A percentile compares a stretch with the other conserved stretches of the same genome.
These are phyloP conservation scores for Hylaeus volcanicus DNA, from an alignment of 1,140 invertebrate genomes.

Conservation along the genomic window DNA sequence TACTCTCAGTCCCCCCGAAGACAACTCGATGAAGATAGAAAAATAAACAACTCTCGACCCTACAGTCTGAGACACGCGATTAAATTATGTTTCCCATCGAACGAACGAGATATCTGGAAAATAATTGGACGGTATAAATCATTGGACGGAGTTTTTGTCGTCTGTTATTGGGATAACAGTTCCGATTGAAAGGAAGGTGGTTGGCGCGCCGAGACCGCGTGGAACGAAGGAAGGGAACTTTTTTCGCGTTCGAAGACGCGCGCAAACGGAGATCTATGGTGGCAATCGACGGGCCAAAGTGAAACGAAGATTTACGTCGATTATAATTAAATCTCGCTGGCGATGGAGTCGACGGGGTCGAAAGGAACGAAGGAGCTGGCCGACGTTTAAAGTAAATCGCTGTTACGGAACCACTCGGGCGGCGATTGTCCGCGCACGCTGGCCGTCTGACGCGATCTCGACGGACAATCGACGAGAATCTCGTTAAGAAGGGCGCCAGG, in stretches of 20 bases:
- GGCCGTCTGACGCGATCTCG: no score
- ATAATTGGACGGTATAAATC: no score
- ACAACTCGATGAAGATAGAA: no score
- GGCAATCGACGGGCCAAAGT: not conserved
- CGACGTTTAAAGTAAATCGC: constrained; percentile 1
- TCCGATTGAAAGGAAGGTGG: not conserved
- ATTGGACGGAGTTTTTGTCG: no score
- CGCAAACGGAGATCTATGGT: not conserved
- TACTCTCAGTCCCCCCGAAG: no score
- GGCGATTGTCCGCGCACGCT: no score
- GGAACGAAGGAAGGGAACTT: not conserved
- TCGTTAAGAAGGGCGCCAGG: not conserved
- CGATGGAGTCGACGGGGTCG: not conserved
- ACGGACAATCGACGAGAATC: constrained; percentile 4
- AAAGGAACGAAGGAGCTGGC: not conserved
- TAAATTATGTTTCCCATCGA: no score
- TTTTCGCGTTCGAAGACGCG: not conserved
- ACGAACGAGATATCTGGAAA: no score
- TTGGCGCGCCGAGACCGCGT: not conserved
- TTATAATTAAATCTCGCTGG: not conserved
- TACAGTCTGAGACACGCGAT: no score
- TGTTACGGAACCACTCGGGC: not conserved
- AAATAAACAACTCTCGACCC: no score
- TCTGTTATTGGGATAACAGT: no score
- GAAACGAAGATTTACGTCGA: constrained; percentile 10